phyloP scores from a whole-genome alignment of 2,113 vertebrate genomes.

The Myrmecophaga tridactyla region DNA sequence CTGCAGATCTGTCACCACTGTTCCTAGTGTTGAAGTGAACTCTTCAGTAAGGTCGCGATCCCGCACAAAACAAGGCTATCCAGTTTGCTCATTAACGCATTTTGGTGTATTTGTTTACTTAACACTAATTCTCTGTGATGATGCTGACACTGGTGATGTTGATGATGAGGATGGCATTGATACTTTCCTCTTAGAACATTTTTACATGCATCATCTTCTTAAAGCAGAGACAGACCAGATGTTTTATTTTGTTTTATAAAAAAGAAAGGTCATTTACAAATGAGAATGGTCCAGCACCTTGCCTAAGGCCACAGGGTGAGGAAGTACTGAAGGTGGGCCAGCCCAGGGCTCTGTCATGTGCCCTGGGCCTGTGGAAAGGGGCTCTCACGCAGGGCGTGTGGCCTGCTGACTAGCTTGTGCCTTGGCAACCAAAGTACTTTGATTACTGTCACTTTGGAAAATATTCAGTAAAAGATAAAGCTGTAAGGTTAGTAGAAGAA shows the following conservation, averaged over 20 bases:
- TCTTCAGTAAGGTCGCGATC: background rate
- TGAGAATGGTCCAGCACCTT: too few relatives aligned
- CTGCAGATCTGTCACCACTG: background rate
- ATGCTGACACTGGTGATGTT: background rate
- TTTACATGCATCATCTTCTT: too few relatives aligned
- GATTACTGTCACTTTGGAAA: background rate
- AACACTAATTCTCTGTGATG: background rate
- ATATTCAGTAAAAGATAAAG: background rate
- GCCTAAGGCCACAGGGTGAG: too few relatives aligned
- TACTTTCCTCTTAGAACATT: background rate
- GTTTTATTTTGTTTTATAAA: background rate
- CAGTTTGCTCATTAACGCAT: background rate
- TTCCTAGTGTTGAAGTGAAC: background rate
- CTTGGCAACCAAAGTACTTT: background rate
- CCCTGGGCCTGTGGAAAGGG: background rate
- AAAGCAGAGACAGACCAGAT: background rate
- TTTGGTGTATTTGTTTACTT: background rate
- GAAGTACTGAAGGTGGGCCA: accelerated
- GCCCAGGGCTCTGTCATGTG: too few relatives aligned
- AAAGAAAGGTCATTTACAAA: background rate
- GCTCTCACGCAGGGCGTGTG: accelerated
- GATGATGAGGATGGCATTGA: background rate
- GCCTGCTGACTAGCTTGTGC: background rate
- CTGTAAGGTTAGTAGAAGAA: background rate
- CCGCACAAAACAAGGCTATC: background rate